Evolutionary conservation across 2,797 vertebrate species (phyloP), one percentile per base, ranked within the genome.

Genomic region (Brotogeris chrysoptera): DNA sequence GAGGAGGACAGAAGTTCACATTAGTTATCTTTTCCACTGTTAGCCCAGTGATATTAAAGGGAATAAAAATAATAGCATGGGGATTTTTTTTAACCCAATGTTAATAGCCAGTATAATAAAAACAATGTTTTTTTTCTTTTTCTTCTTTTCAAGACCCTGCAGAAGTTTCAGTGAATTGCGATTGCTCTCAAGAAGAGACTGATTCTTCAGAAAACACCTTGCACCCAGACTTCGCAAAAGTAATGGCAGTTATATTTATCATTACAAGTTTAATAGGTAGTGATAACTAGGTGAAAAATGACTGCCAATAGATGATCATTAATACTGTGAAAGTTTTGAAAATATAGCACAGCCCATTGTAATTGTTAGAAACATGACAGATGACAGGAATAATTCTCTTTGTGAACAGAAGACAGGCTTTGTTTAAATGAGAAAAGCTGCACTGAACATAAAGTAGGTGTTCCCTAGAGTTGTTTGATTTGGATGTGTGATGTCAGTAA

Each of bases 151-250:
- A 97, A 99, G 99, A 99, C 95, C 95, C 98, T n/a, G 98, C 98
- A 91, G 99, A 99, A 91, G 83, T 98, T 88, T 96, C 96, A 0
- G 11, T 98, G 94, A 98, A 96, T 96, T 98, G 98, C 82, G 97
- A 98, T 90, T 98, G 97, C 96, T 97, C 98, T 20, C 97, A 98
- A 49, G 99, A 99, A 77, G 99, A 98, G 88, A 97, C 98, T 41
- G 99, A 99, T 92, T 97, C 97, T 30, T 97, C 98, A 60, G 99
- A 99, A 91, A 99, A 98, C 18, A 97, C 97, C 96, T 98, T 99
- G 82, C 98, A 99, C 94, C 98, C 99, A 61, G 99, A 99, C 96
- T 98, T 99, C 2, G 91, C 99, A 71, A 99, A 99, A 98, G 99
- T 99, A 97, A 97, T 53, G 34, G 41, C 86, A 63, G 13, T 88